phyloP scores from a whole-genome alignment of 2,797 vertebrate genomes.

The Enteromius trimaculatus region DNA sequence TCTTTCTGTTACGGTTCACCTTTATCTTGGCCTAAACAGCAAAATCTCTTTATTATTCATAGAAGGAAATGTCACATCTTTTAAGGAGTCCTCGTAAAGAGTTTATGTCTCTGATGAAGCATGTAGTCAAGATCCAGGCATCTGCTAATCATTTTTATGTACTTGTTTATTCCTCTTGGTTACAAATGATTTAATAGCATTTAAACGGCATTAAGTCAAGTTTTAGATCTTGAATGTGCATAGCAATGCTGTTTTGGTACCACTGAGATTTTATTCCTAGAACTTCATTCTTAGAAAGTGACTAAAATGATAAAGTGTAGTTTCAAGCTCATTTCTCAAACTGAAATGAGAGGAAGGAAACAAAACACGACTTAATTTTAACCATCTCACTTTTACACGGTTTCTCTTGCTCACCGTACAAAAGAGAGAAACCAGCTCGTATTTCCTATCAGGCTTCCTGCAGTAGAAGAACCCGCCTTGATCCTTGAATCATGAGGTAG shows the following conservation, averaged over 20 bases:
- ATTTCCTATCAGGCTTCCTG: too few species aligned
- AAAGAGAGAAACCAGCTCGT: too few species aligned
- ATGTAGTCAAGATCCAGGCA: not conserved
- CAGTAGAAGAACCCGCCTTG: too few species aligned
- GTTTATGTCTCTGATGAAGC: not conserved
- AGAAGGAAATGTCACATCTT: not conserved
- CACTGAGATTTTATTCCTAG: not conserved
- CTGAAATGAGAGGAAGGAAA: too few species aligned
- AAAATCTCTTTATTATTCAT: constrained; percentile 20
- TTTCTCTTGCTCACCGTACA: too few species aligned
- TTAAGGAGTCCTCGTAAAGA: not conserved
- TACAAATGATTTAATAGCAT: not conserved
- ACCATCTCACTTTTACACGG: too few species aligned
- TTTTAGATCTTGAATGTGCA: not conserved
- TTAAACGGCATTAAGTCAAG: not conserved
- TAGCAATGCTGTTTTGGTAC: not conserved
- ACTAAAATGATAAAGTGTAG: too few species aligned
- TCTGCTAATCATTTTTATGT: not conserved
- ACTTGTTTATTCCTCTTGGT: not conserved
- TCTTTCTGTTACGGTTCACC: not conserved
- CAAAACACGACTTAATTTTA: too few species aligned
- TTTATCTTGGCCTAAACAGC: constrained; percentile 18
- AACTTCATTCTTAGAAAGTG: too few species aligned
- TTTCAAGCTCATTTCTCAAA: too few species aligned
- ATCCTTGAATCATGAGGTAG: too few species aligned